A percentile compares a stretch with the other conserved stretches of the same genome.
phyloP scores from a whole-genome alignment of 2,797 vertebrate genomes.

The Sus cebifrons region DNA sequence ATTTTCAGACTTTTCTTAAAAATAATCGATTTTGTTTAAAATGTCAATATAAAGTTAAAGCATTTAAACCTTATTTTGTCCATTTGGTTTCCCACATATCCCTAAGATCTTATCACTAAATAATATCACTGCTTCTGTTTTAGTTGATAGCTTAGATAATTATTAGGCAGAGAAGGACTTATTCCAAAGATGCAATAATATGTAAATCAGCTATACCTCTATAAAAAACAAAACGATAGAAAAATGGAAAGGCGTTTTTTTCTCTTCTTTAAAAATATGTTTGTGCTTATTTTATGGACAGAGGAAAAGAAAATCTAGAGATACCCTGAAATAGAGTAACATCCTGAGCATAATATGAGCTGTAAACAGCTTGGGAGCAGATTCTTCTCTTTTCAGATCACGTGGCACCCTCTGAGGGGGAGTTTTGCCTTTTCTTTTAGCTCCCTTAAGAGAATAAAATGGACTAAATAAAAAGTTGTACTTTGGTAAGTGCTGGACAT shows the following conservation, averaged over 20 bases:
- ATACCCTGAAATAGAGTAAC: not conserved
- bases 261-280: not conserved
- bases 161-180: conserved; percentile 46
- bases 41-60: conserved; percentile 67
- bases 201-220: not conserved
- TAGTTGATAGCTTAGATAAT: conserved; percentile 13
- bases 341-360: not conserved
- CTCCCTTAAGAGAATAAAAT: not conserved
- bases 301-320: not conserved
- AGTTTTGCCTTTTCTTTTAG: conserved; percentile 46
- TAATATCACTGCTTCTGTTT: conserved; percentile 7
- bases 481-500: conserved; percentile 18
- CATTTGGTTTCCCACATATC: conserved; percentile 53
- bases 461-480: not conserved
- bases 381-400: not conserved
- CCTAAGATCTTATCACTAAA: conserved; percentile 13
- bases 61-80: conserved; percentile 70
- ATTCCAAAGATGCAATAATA: not conserved
- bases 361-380: not conserved
- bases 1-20: conserved; percentile 31
- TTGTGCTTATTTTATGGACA: conserved; percentile 48
- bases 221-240: not conserved
- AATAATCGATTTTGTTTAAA: conserved; percentile 58
- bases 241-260: conserved; percentile 39
- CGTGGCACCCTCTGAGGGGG: not conserved